phyloP scores from a whole-genome alignment of 2,113 vertebrate genomes.

The Pristiophorus japonicus region DNA sequence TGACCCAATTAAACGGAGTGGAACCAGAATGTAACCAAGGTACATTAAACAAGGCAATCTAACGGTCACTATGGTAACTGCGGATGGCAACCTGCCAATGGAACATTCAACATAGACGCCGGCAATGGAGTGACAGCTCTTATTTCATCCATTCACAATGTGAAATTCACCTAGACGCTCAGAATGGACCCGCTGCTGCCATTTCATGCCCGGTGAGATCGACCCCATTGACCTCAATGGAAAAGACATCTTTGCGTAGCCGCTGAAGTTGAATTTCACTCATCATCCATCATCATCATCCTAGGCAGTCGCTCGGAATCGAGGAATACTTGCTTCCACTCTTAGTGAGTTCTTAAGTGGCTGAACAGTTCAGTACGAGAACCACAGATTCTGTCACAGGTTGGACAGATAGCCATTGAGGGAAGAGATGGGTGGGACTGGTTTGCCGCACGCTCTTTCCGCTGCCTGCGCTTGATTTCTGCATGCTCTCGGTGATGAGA shows the following conservation, averaged over 20 bases:
- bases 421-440: no score
- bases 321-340: no score
- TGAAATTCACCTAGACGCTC: not conserved
- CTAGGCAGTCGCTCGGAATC: no score
- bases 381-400: no score
- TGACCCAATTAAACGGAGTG: not conserved
- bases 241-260: not conserved
- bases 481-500: no score
- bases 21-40: not conserved
- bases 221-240: not conserved
- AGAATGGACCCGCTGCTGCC: not conserved
- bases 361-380: no score
- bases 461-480: no score
- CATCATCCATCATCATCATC: no score
- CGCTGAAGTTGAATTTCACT: not conserved
- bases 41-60: not conserved
- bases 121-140: not conserved
- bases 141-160: not conserved
- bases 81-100: not conserved
- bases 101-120: not conserved
- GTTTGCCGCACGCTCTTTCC: no score
- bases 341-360: no score
- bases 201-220: not conserved
- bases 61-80: not conserved
- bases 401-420: no score